Percentiles rank a stretch among this genome's conserved stretches.
These are phyloP conservation scores for Physocephala rufipes DNA, from an alignment of 2,888 invertebrate species.

Conservation along the genomic window DNA sequence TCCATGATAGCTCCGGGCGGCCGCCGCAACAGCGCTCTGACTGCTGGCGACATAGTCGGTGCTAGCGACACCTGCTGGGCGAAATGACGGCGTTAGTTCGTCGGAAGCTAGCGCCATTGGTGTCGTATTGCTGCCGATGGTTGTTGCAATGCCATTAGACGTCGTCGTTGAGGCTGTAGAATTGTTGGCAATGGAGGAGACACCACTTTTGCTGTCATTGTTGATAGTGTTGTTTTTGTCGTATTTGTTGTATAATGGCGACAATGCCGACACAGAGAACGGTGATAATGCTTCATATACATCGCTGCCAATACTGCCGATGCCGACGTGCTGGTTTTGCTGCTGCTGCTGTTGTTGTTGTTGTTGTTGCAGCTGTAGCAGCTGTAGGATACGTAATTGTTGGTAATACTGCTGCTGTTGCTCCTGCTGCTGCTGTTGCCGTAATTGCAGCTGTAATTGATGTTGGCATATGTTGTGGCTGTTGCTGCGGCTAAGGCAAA, in stretches of 20 bases:
- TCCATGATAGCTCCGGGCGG: slow-evolving; percentile 41
- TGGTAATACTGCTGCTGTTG: slow-evolving; percentile 28
- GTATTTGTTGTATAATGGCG: slow-evolving; percentile 54
- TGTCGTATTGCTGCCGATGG: slow-evolving; percentile 25
- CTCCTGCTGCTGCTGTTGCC: slow-evolving; percentile 43
- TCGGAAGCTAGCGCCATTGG: slow-evolving; percentile 8
- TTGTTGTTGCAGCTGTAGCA: slow-evolving; percentile 42
- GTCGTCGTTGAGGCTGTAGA: slow-evolving; percentile 33
- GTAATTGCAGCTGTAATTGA: slow-evolving; percentile 33
- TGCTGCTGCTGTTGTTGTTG: slow-evolving; percentile 48
- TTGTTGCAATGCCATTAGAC: slow-evolving; percentile 37
- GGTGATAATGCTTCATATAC: too few relatives aligned
- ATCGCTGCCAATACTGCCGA: slow-evolving; percentile 61
- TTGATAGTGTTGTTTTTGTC: slow-evolving; percentile 57
- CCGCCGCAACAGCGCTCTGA: slow-evolving; percentile 26
- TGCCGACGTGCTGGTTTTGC: slow-evolving; percentile 60
- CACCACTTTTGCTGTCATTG: slow-evolving; percentile 43
- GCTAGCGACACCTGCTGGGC: slow-evolving; percentile 28
- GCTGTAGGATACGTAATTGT: slow-evolving; percentile 38
- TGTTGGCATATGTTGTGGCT: slow-evolving; percentile 31
- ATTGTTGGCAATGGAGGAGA: slow-evolving; percentile 26
- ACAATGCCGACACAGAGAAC: slow-evolving; percentile 58
- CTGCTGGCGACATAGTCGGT: slow-evolving; percentile 31
- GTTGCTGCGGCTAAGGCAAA: background rate
- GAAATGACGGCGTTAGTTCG: slow-evolving; percentile 21